Percentiles rank a stretch among this genome's conserved stretches.
These are phyloP conservation scores for Cyclargus thomasi DNA, from an alignment of 1,140 invertebrate species.

Conservation along the genomic window DNA sequence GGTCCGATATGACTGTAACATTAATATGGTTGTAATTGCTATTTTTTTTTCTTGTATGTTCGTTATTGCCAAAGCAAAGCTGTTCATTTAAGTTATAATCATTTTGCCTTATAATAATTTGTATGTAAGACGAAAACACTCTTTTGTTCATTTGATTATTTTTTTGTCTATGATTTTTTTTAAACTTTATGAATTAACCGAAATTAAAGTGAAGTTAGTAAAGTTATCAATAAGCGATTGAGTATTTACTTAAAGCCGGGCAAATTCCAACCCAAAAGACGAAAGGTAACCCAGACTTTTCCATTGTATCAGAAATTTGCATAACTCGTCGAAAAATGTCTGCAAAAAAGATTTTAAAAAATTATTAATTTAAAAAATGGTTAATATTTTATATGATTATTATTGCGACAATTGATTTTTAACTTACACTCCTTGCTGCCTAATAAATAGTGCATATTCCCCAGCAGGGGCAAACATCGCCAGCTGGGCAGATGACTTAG, in stretches of 20 bases:
- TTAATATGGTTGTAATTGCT: neutral
- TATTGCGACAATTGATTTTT: neutral
- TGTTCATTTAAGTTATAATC: too few species aligned
- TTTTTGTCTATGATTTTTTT: too few species aligned
- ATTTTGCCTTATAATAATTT: too few species aligned
- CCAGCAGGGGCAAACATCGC: neutral
- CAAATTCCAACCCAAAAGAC: neutral
- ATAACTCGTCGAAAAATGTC: neutral
- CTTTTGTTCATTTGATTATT: too few species aligned
- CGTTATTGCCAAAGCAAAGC: too few species aligned
- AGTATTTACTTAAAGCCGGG: neutral
- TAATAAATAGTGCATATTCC: neutral
- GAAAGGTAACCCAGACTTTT: neutral
- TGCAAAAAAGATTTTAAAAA: neutral
- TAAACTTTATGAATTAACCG: too few species aligned
- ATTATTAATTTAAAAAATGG: too few species aligned
- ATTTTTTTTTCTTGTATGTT: too few species aligned
- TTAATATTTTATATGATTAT: too few species aligned
- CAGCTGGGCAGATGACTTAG: neutral
- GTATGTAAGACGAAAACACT: too few species aligned
- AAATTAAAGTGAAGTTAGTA: too few species aligned
- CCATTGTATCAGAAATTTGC: neutral
- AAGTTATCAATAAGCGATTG: too few species aligned
- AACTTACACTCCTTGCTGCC: neutral
- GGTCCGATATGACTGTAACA: constrained; percentile 8